Conservation (phyloP, 1,140 invertebrate genomes). For the Chironomus striatipennis region DNA sequence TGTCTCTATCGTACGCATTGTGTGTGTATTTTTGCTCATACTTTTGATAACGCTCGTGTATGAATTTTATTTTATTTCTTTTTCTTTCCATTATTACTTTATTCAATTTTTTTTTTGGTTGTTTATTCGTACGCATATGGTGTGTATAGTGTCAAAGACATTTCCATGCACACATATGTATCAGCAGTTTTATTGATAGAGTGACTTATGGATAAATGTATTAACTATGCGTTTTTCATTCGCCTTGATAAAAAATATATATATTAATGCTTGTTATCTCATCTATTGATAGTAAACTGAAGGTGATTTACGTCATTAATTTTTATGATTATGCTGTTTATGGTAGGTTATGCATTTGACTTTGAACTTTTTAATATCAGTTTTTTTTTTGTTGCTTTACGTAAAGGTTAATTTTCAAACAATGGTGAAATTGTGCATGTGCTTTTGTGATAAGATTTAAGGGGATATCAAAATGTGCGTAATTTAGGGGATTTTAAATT, state of each 20-base stretch:
- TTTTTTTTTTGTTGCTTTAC: too few relatives aligned
- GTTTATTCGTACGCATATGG: background rate
- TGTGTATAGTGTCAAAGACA: constrained; percentile 4
- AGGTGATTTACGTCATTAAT: too few relatives aligned
- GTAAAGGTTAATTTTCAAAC: too few relatives aligned
- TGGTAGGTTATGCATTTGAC: too few relatives aligned
- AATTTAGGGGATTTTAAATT: too few relatives aligned
- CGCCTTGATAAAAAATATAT: background rate
- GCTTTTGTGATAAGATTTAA: too few relatives aligned
- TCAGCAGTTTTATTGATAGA: background rate
- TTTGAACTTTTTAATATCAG: too few relatives aligned
- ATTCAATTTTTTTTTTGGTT: background rate
- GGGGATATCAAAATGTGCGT: too few relatives aligned
- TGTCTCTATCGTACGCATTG: too few relatives aligned
- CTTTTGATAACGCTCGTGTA: background rate
- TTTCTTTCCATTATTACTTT: background rate
- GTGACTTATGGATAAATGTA: background rate
- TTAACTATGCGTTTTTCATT: background rate
- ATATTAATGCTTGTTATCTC: background rate
- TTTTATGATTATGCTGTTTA: too few relatives aligned
- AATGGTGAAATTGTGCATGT: too few relatives aligned
- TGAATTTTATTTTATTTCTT: background rate
- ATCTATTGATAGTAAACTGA: too few relatives aligned
- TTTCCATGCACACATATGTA: background rate
- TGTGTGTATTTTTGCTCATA: background rate